Base-by-base conservation (phyloP, 1,140 invertebrate genomes). In the Pomacea maculata region DNA sequence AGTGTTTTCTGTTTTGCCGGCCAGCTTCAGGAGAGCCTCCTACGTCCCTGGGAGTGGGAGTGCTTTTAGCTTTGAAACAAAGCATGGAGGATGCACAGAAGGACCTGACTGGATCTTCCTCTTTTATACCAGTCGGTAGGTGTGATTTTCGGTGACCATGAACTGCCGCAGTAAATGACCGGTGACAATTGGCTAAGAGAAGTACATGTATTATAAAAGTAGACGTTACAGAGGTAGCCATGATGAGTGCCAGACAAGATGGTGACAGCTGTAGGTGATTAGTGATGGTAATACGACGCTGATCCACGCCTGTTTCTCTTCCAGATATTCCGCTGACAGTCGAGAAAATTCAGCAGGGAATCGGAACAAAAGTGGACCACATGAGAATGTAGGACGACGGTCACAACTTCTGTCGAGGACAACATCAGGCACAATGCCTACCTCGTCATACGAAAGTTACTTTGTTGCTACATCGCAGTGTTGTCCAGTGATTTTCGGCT, bases 21-120 rank as follows among this genome's bases (percentile, higher is more conserved):
- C 64, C 77, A 92, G 91, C 90, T 25, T 83, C 85, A 73, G 90
- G 90, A 52, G 91, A 92, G 77, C 90, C 91, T 9, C 89, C 91
- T n/a, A 83, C 90, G 19, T 88, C 87, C 77, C 84, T 90, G 81
- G 85, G 87, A 45, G 86, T 86, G 67, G 85, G 85, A n/a, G 87
- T 85, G 9, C 61, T 90, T 29, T 87, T 90, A 84, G 88, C 88
- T 29, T 25, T 89, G 7, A 89, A 90, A 74, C 85, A 86, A 52
- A 86, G 87, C 67, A 82, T 89, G 6, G 85, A 88, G 71, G 75
- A 82, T 57, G 87, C 86, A 12, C 81, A 85, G n/a, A 82, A 85
- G 61, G 89, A 88, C 45, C 80, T 84, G 68, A 29, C 65, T 78
- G 82, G 83, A 25, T 78, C 86, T 19, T 82, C 85, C 63, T 82